These are phyloP conservation scores for Caenorhabditis uteleia DNA, from an alignment of 2,888 invertebrate species.

Conservation along the genomic window DNA sequence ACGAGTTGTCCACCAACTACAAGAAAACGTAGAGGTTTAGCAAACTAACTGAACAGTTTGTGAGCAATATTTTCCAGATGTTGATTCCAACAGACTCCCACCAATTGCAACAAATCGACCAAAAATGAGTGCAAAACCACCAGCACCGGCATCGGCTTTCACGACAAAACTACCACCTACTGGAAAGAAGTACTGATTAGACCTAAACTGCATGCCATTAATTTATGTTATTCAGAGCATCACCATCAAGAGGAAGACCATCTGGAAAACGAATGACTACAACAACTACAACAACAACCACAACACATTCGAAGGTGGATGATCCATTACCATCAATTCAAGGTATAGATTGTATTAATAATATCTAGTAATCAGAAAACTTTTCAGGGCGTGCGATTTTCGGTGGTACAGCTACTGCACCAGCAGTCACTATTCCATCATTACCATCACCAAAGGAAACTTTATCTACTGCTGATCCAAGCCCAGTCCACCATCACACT, in stretches of 20 bases:
- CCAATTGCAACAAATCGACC: constrained; percentile 39
- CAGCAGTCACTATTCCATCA: constrained; percentile 32
- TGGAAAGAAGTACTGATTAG: constrained; percentile 13
- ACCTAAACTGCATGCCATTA: not conserved
- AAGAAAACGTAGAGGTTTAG: constrained; percentile 40
- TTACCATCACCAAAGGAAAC: too few relatives aligned
- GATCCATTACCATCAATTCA: too few relatives aligned
- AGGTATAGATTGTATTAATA: not conserved
- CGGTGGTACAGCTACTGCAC: constrained; percentile 30
- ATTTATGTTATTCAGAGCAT: constrained; percentile 19
- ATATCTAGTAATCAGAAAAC: not conserved
- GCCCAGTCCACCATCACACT: not conserved
- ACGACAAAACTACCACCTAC: constrained; percentile 33
- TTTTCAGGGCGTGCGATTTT: constrained; percentile 26
- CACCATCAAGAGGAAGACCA: constrained; percentile 39
- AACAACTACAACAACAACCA: constrained; percentile 31
- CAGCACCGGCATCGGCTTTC: constrained; percentile 17
- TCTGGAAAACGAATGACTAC: constrained; percentile 39
- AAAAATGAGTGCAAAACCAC: constrained; percentile 12
- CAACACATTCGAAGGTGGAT: constrained; percentile 7
- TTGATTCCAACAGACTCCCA: constrained; percentile 49
- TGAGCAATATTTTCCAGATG: constrained; percentile 31
- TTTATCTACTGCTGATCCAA: constrained; percentile 2
- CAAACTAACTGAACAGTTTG: too few relatives aligned
- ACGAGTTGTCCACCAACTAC: constrained; percentile 50